Base-by-base conservation (phyloP, 2,797 vertebrate species). In the Lepus townsendii region DNA sequence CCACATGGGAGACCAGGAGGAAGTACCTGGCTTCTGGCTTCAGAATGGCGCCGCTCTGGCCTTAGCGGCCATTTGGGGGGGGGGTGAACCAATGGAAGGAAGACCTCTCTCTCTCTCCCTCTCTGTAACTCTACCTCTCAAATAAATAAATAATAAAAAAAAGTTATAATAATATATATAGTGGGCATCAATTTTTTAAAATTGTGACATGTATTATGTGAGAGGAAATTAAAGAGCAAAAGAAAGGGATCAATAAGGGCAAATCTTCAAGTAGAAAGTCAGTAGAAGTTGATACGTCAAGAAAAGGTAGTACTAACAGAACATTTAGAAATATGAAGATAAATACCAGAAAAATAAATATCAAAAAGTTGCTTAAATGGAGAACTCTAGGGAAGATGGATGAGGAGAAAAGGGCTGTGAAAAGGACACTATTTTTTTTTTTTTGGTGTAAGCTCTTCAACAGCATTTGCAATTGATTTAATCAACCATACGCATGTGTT, bases 261-360 rank as follows among this genome's bases (percentile, higher is more conserved):
- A 69, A 60, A 6, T 85, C 35, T 87, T 72, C 35, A 38, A 35
- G 47, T 9, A 68, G 38, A 86, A 90, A 77, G 73, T 17, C 5
- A 88, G 30, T 1, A 86, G 42, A 86, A 68, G 22, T 12, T 77
- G 30, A 77, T 32, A 57, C 47, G 65, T 47, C 20, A 66, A 91
- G 57, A 86, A 88, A 83, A 24, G 82, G 7, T 27, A 87, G 16
- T 84, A 62, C 62, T 38, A 78, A 32, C 30, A 88, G 47, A 71
- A 73, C 7, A 82, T 78, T 75, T 57, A 83, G 66, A 93, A 94
- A 90, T 47, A 47, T 17, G 19, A 93, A 85, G 27, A 32, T 35
- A 78, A 87, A 76, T 72, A 7, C 19, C 5, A 88, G 5, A 57
- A 79, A 84, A 38, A 22, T 83, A 42, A 52, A 20, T 7, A 1